A percentile compares a stretch with the other conserved stretches of the same genome.
Evolutionary conservation across 1,140 invertebrate genomes (phyloP).

Genomic region (Anagrus nilaparvatae): DNA sequence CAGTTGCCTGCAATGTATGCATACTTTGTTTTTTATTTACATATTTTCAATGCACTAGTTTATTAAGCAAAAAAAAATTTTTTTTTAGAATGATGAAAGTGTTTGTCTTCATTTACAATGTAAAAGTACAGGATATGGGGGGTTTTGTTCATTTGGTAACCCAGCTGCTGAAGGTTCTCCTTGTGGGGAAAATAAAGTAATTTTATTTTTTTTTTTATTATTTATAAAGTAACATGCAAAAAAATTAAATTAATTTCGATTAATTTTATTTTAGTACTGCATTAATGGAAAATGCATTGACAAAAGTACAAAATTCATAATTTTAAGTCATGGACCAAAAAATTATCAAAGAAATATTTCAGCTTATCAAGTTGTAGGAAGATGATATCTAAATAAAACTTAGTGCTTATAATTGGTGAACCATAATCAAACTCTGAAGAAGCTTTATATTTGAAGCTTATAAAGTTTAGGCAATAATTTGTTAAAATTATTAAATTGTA

Average conservation of each 20-base stretch:
- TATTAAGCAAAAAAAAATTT: background rate
- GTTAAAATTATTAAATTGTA: too few relatives aligned
- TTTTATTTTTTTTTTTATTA: conserved; percentile 11
- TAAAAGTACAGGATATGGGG: conserved; percentile 26
- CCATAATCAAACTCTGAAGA: too few relatives aligned
- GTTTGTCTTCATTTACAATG: conserved; percentile 23
- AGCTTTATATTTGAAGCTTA: too few relatives aligned
- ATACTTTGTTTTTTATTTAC: conserved; percentile 6
- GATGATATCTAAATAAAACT: too few relatives aligned
- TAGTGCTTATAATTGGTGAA: too few relatives aligned
- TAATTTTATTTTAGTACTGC: conserved; percentile 56
- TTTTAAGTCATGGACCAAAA: too few relatives aligned
- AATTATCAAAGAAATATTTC: too few relatives aligned
- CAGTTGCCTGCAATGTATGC: conserved; percentile 66
- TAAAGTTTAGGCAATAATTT: too few relatives aligned
- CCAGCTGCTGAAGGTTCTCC: conserved; percentile 86
- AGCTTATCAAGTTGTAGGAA: too few relatives aligned
- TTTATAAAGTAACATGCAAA: background rate
- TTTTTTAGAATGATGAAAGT: conserved; percentile 18
- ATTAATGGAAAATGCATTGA: conserved; percentile 73
- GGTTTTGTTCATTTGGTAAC: conserved; percentile 77
- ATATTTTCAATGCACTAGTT: background rate
- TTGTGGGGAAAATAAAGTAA: conserved; percentile 78
- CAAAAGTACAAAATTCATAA: conserved; percentile 39
- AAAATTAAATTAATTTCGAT: conserved; percentile 7